Evolutionary conservation across 2,113 vertebrate species (phyloP).

Genomic region (Corapipo altera): DNA sequence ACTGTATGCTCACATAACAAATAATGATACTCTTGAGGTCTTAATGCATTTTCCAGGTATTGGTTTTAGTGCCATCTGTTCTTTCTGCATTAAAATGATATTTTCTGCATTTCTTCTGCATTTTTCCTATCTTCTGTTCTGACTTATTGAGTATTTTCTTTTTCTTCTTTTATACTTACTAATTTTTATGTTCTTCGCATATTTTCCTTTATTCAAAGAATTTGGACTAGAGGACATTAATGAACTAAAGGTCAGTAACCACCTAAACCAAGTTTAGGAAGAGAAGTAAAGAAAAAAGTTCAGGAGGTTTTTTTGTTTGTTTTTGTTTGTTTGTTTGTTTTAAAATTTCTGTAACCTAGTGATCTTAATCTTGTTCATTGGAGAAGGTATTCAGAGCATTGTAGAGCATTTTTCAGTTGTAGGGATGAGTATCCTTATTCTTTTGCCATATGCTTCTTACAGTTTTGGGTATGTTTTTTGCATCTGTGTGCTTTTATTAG

Average conservation of each 20-base stretch:
- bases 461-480: background rate
- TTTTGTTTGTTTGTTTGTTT: background rate
- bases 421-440: background rate
- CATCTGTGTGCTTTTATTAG: background rate
- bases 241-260: background rate
- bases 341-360: background rate
- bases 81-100: background rate
- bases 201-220: background rate
- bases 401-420: background rate
- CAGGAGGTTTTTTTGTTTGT: background rate
- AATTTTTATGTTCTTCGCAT: background rate
- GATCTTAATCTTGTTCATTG: background rate
- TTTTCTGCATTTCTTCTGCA: background rate
- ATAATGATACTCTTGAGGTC: constrained; percentile 8
- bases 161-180: background rate
- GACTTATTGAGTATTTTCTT: background rate
- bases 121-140: background rate
- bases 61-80: constrained; percentile 18
- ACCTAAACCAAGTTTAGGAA: background rate
- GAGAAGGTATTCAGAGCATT: background rate
- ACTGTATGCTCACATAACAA: constrained; percentile 18
- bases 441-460: background rate
- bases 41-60: constrained; percentile 42
- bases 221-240: background rate
- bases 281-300: background rate